Percentiles rank a stretch among this genome's conserved stretches.
Conservation (phyloP, 1,140 invertebrate genomes). For the Palaemon carinicauda region DNA sequence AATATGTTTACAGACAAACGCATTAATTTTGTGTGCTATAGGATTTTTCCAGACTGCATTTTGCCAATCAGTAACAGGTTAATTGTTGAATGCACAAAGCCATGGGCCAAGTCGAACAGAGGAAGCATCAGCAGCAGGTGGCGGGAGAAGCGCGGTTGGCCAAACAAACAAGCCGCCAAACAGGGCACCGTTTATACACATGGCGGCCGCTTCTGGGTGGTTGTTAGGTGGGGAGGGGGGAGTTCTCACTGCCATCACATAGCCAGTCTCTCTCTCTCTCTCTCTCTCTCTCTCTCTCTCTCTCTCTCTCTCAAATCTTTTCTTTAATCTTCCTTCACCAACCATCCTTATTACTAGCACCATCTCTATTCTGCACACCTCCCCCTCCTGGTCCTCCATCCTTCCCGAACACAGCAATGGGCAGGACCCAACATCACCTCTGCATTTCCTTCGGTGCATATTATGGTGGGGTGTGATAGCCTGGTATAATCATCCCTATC, state of each 20-base stretch:
- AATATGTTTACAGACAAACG: no score
- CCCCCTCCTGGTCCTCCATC: background rate
- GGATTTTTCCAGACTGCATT: no score
- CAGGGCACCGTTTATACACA: slow-evolving; percentile 47
- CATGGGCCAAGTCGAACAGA: background rate
- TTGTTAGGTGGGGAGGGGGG: no score
- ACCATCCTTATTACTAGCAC: background rate
- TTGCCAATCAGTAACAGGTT: no score
- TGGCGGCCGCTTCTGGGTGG: slow-evolving; percentile 22
- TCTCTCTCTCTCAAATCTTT: background rate
- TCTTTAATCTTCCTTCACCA: background rate
- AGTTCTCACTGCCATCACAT: background rate
- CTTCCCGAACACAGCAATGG: background rate
- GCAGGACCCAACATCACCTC: no score
- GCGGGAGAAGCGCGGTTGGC: slow-evolving; percentile 41
- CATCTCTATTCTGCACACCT: background rate
- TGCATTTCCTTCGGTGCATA: slow-evolving; percentile 32
- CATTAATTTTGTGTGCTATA: no score
- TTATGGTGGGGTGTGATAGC: slow-evolving; percentile 15
- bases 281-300: background rate
- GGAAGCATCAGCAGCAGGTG: slow-evolving; percentile 2
- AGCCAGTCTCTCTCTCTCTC: background rate
- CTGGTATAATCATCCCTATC: slow-evolving; percentile 51
- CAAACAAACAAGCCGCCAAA: slow-evolving; percentile 51
- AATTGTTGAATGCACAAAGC: no score